Percentiles rank a stretch among this genome's conserved stretches.
These are phyloP conservation scores for Epirrhoe alternata DNA, from an alignment of 2,888 invertebrate genomes.

Conservation along the genomic window DNA sequence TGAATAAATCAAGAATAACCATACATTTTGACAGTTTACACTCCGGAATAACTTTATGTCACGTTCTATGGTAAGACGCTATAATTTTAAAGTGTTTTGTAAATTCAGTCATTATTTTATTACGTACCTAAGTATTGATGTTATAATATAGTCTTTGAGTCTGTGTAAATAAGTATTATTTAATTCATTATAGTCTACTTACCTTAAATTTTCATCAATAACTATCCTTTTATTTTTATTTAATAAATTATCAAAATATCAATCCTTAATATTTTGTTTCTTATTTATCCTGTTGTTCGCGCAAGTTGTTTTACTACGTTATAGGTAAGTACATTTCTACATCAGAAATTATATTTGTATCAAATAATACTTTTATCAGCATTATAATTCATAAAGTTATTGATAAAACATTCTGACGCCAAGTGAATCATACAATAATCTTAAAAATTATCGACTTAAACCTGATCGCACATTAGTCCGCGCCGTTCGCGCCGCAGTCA, in stretches of 20 bases:
- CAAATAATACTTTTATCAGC: neutral
- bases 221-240: conserved; percentile 5
- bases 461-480: too few species aligned
- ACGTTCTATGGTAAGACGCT: too few species aligned
- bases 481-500: too few species aligned
- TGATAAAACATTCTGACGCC: neutral
- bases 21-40: too few species aligned
- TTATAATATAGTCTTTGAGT: conserved; percentile 65
- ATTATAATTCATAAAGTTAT: neutral
- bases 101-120: conserved; percentile 70
- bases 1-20: too few species aligned
- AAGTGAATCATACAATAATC: neutral
- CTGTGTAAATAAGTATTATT: conserved; percentile 61
- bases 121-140: conserved; percentile 61
- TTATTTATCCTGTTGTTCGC: neutral
- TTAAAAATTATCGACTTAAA: neutral
- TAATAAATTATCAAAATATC: conserved; percentile 28
- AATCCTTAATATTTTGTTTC: neutral
- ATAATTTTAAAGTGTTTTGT: conserved; percentile 37
- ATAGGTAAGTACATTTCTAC: too few species aligned
- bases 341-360: neutral
- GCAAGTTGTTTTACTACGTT: too few species aligned
- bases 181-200: conserved; percentile 7
- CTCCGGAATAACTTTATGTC: too few species aligned
- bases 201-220: conserved; percentile 19